Base-by-base conservation (phyloP, 37 sponge, comb jelly and placozoan species). In the Hexactinellida sp. region DNA sequence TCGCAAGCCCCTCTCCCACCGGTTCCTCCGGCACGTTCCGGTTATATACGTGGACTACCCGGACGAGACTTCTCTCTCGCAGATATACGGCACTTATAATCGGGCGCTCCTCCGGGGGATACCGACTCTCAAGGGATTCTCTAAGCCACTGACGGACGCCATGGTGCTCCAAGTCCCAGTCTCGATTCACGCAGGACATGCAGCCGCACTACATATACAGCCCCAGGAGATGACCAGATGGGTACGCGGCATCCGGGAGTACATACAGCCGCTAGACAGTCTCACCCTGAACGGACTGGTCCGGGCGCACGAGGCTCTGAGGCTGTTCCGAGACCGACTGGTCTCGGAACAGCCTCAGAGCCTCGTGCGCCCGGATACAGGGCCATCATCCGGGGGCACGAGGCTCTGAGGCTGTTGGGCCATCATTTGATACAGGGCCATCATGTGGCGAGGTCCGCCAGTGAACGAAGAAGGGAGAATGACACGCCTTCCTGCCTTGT, bases 211-310 rank as follows among this genome's bases (percentile, higher is more conserved):
- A 54, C 95, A 97, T 86, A 97, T 97, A 92, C 98, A 97, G 89
- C 98, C 98, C 54, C 98, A 97, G 84, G 98, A 97, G 87, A 94
- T 97, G 94, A 97, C 98, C 36, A 88, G 98, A 19, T 97, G 98
- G 98, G 98, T 97, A 82, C 87, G 93, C 24, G 98, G 98, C 0
- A 95, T 97, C 82, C 87, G 89, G 55, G 98, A 97, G 89, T 95
- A 94, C 54, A 87, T 97, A 35, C 89, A 88, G 37, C 94, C 95
- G 19, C 86, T 93, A 35, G 98, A 97, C 83, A 89, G 90, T 0
- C 89, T 97, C 25, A 82, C 95, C 0, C 86, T 97, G 21, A 95
- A 97, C 36, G 98, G 95, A 0, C 90, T 97, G 84, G 98, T 97
- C 23, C 54, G 98, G 37, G 95, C 98, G 3, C 98, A 97, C 83